A percentile compares a stretch with the other conserved stretches of the same genome.
phyloP scores from a whole-genome alignment of 2,888 invertebrate genomes.

The Vandiemenella viatica region DNA sequence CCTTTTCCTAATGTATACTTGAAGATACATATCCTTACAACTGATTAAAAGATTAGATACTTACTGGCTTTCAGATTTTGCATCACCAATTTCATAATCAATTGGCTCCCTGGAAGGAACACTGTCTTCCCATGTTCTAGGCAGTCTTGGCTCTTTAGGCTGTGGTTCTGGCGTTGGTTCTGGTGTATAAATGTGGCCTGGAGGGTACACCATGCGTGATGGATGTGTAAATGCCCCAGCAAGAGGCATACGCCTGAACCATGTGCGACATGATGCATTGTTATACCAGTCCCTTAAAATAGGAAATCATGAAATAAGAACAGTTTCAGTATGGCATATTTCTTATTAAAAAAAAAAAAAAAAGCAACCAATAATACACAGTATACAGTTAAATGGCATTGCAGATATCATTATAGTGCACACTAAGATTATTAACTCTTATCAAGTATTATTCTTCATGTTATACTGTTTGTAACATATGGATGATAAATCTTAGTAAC shows the following conservation, averaged over 20 bases:
- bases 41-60: no score
- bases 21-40: no score
- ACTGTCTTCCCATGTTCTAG: slow-evolving; percentile 50
- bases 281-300: slow-evolving; percentile 65
- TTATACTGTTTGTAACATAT: no score
- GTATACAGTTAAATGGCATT: no score
- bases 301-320: no score
- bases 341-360: no score
- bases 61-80: slow-evolving; percentile 77
- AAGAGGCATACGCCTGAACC: slow-evolving; percentile 71
- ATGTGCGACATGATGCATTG: slow-evolving; percentile 73
- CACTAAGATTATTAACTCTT: no score
- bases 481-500: no score
- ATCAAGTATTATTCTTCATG: no score
- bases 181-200: slow-evolving; percentile 67
- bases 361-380: slow-evolving; percentile 2
- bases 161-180: slow-evolving; percentile 42
- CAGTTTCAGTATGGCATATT: no score
- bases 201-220: slow-evolving; percentile 89
- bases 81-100: slow-evolving; percentile 66
- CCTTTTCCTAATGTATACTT: no score
- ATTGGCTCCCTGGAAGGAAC: slow-evolving; percentile 64
- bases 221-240: slow-evolving; percentile 78
- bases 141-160: slow-evolving; percentile 27
- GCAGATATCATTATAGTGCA: no score